These are phyloP conservation scores for Palythoa grandiflora DNA, from an alignment of 92 coral and sea anemone species.

Conservation along the genomic window DNA sequence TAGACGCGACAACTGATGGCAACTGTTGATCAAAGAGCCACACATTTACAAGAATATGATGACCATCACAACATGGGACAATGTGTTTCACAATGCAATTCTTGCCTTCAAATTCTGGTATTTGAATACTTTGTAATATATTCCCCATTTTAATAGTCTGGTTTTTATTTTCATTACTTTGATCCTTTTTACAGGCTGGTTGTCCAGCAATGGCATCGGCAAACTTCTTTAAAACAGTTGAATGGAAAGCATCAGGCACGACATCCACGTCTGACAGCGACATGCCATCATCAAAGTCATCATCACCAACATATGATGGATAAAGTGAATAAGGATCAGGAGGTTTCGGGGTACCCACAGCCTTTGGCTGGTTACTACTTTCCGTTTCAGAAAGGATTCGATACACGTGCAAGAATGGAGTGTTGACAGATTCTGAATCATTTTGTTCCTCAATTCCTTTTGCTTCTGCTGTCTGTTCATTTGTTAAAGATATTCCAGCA, in stretches of 20 bases:
- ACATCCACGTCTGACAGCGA: slow-evolving; percentile 47
- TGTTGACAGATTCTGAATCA: background rate
- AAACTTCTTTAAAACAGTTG: slow-evolving; percentile 84
- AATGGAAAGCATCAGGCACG: slow-evolving; percentile 69
- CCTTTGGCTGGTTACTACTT: slow-evolving; percentile 17
- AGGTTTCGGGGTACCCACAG: slow-evolving; percentile 58
- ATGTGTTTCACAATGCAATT: slow-evolving; percentile 71
- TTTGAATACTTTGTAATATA: slow-evolving; percentile 75
- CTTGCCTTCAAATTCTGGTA: slow-evolving; percentile 55
- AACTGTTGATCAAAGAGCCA: slow-evolving; percentile 34
- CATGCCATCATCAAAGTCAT: slow-evolving; percentile 57
- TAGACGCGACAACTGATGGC: background rate
- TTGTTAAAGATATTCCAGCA: slow-evolving; percentile 54
- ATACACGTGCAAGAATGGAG: slow-evolving; percentile 69
- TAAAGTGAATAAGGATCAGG: slow-evolving; percentile 56
- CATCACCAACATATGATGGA: slow-evolving; percentile 57
- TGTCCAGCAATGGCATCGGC: slow-evolving; percentile 85
- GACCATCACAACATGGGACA: slow-evolving; percentile 89
- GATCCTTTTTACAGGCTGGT: slow-evolving; percentile 47
- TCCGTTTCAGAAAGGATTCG: slow-evolving; percentile 68
- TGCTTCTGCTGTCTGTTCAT: background rate
- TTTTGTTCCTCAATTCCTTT: slow-evolving; percentile 13
- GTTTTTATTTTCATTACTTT: slow-evolving; percentile 47
- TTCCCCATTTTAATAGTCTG: slow-evolving; percentile 57
- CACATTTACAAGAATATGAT: slow-evolving; percentile 74